A percentile compares a stretch with the other conserved stretches of the same genome.
Evolutionary conservation across 37 sponge, comb jelly and placozoan genomes (phyloP).

Genomic region (Beroe forskalii): DNA sequence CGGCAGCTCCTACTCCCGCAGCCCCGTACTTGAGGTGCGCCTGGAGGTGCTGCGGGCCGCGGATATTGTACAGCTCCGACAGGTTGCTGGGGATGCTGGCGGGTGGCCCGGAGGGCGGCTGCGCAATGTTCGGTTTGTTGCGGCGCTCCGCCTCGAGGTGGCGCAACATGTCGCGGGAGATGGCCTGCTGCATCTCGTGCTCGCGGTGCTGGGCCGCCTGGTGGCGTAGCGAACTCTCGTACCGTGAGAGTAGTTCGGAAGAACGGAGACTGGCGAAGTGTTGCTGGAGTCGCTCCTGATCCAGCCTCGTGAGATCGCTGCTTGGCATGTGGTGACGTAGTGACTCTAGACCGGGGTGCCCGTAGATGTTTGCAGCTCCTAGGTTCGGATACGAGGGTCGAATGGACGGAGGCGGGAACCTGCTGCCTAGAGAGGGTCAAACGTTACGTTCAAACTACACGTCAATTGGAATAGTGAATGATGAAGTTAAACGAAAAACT

Average conservation of each 20-base stretch:
- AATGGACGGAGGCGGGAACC: slow-evolving; percentile 29
- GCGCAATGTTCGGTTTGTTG: not conserved
- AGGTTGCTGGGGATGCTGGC: not conserved
- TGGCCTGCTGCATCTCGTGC: slow-evolving; percentile 46
- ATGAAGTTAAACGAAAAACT: too few relatives aligned
- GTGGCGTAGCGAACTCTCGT: slow-evolving; percentile 25
- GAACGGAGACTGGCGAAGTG: not conserved
- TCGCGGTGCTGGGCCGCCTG: slow-evolving; percentile 23
- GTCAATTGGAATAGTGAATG: too few relatives aligned
- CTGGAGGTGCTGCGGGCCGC: not conserved
- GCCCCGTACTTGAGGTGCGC: slow-evolving; percentile 9
- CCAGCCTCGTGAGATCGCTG: not conserved
- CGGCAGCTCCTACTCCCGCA: not conserved
- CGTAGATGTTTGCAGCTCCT: slow-evolving; percentile 7
- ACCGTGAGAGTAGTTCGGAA: not conserved
- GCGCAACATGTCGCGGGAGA: slow-evolving; percentile 5
- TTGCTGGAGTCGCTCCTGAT: slow-evolving; percentile 41
- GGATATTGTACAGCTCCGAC: not conserved
- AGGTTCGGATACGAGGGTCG: slow-evolving; percentile 27
- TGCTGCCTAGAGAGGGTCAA: slow-evolving; percentile 12
- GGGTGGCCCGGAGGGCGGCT: not conserved
- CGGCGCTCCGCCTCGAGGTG: not conserved
- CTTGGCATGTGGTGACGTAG: not conserved
- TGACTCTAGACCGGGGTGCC: not conserved
- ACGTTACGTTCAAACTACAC: too few relatives aligned